Conservation (phyloP, 2,797 vertebrate species). For the Lemur catta region DNA sequence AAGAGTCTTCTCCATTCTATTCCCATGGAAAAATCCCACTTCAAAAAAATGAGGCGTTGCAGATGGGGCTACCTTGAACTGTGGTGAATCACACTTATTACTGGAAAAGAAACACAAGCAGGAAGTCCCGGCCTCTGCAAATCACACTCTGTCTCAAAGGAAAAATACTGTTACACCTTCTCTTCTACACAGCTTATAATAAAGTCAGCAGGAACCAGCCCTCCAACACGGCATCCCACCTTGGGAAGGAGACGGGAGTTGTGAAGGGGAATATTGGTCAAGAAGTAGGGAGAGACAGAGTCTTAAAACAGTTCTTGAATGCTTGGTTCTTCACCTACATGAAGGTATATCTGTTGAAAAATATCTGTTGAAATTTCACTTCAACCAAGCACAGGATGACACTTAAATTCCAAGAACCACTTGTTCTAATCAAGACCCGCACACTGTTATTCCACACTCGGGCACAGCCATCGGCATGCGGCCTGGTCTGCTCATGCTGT, state of each 20-base stretch:
- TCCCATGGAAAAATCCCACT: constrained; percentile 32
- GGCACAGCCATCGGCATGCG: not conserved
- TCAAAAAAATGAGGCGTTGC: not conserved
- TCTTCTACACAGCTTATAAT: not conserved
- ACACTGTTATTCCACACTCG: not conserved
- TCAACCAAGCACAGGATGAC: not conserved
- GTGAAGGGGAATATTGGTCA: not conserved
- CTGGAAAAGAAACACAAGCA: constrained; percentile 31
- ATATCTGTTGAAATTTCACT: not conserved
- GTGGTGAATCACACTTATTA: constrained; percentile 50
- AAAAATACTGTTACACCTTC: not conserved
- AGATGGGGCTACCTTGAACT: constrained; percentile 23
- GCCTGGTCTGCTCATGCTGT: not conserved
- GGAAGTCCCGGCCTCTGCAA: constrained; percentile 30
- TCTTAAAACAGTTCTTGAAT: not conserved
- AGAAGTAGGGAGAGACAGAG: not conserved
- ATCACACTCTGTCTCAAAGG: constrained; percentile 35
- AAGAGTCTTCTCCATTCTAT: not conserved
- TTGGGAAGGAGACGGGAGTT: not conserved
- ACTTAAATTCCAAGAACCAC: not conserved
- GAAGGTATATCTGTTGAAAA: constrained; percentile 20
- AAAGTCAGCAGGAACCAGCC: not conserved
- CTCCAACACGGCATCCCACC: not conserved
- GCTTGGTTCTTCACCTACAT: not conserved
- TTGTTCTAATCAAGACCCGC: not conserved